Conservation (phyloP, 2,797 vertebrate genomes). For the Pseudochirops corinnae region DNA sequence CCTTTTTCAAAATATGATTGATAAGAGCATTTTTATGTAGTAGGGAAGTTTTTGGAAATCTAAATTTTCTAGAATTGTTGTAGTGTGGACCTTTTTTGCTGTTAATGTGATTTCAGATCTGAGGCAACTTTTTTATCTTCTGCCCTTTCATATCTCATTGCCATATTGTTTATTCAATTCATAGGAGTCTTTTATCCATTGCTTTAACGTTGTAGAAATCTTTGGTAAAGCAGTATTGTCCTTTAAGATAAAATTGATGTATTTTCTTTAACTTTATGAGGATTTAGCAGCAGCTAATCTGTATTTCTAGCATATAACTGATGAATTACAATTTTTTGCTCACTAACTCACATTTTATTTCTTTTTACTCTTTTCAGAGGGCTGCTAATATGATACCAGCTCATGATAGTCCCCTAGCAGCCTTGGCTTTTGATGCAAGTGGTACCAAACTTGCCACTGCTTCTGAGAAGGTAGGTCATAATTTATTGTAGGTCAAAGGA, state of each 20-base stretch:
- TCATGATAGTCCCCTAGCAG: conserved; percentile 97
- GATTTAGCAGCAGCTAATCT: not conserved
- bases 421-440: conserved; percentile 95
- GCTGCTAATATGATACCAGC: conserved; percentile 99
- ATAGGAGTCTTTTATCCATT: not conserved
- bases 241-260: not conserved
- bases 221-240: not conserved
- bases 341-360: rapidly evolving
- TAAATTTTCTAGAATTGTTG: no score
- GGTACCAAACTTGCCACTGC: conserved; percentile 98
- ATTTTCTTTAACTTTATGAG: rapidly evolving
- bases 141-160: rapidly evolving
- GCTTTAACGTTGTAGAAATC: not conserved
- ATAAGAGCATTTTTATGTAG: not conserved
- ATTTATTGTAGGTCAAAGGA: rapidly evolving
- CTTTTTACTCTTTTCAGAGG: conserved; percentile 86
- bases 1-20: rapidly evolving
- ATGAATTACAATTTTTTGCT: not conserved
- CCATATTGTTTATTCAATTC: not conserved
- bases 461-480: conserved; percentile 94
- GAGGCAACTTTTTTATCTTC: rapidly evolving
- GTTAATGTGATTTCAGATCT: rapidly evolving
- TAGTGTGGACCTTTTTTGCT: not conserved
- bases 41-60: not conserved
- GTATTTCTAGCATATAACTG: not conserved